Conservation (phyloP, 2,797 vertebrate species). For the Crenuchus spilurus region DNA sequence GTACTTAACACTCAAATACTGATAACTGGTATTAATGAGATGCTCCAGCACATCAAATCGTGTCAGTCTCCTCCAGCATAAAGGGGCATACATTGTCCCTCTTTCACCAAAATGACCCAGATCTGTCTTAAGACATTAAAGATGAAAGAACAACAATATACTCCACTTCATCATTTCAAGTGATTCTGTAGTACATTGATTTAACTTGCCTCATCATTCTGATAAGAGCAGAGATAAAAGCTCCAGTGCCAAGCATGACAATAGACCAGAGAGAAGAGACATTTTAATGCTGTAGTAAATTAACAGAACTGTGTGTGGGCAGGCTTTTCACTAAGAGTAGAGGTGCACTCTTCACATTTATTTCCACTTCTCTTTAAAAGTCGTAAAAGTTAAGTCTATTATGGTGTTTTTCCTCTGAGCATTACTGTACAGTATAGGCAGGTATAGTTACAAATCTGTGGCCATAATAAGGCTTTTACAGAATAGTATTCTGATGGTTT, state of each 20-base stretch:
- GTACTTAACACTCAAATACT: slow-evolving; percentile 34
- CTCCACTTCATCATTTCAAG: slow-evolving; percentile 26
- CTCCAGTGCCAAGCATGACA: slow-evolving; percentile 8
- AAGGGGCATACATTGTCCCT: slow-evolving; percentile 35
- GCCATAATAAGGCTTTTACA: no score
- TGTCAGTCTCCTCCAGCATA: slow-evolving; percentile 38
- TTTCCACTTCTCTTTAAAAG: slow-evolving; percentile 13
- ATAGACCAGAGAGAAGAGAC: slow-evolving; percentile 30
- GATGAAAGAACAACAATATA: slow-evolving; percentile 35
- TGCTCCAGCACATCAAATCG: slow-evolving; percentile 38
- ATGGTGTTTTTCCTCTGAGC: no score
- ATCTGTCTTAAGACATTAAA: slow-evolving; percentile 49
- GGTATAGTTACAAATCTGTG: no score
- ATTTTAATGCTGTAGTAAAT: slow-evolving; percentile 19
- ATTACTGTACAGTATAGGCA: no score
- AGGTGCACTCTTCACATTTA: not conserved
- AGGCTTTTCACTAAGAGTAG: slow-evolving; percentile 8
- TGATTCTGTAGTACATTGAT: slow-evolving; percentile 39
- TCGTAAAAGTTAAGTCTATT: slow-evolving; percentile 15
- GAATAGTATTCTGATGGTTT: no score
- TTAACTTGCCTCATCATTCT: slow-evolving; percentile 26
- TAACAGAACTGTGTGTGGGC: slow-evolving; percentile 19
- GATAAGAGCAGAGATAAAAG: slow-evolving; percentile 38
- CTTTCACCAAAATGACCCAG: slow-evolving; percentile 45
- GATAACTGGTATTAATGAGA: slow-evolving; percentile 48